Evolutionary conservation across 2,888 invertebrate genomes (phyloP), one percentile per base, ranked within the genome.

Genomic region (Lasioglossum malachurum): DNA sequence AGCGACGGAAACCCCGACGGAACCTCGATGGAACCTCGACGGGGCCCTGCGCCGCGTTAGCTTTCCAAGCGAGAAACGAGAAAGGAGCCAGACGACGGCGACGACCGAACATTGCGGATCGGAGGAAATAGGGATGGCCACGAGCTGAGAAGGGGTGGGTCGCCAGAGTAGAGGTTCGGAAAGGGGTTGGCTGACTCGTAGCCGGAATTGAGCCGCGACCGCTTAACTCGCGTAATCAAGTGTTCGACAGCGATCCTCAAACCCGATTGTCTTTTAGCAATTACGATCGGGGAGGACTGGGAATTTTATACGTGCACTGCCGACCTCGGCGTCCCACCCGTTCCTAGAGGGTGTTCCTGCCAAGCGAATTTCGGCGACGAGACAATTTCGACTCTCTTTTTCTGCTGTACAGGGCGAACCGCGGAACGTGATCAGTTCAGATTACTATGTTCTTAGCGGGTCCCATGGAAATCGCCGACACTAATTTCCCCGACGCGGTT

Each of bases 221-320:
- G 89, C 89, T 93, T 94, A 95, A 95, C 94, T 92, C 93, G 92
- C 94, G 93, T 95, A 95, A 95, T 94, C 92, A 91, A 94, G 94
- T 94, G 93, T 90, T 92, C 89, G 90, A 87, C 91, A 91, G 90
- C 89, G 90, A 89, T 83, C 90, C 90, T 92, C 92, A 88, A 91
- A 81, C 64, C 44, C 14, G 67, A 38, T 53, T n/a, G 77, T 84
- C 78, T 78, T 84, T 84, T 83, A 46, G 19, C 38, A 53, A 77
- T 76, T 27, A 64, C 35, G 64, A 64, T 31, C 44, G 44, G 38
- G 38, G 10, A 8, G 69, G 19, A 49, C 38, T 38, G 69, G 69
- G 38, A 23, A 38, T 38, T 38, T 69, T 38, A 38, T 69, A 69
- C 35, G 38, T 7, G 60, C 27, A 2, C 60, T 14, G 60, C 14